Percentiles rank a stretch among this genome's conserved stretches.
Evolutionary conservation across 2,888 invertebrate species (phyloP).

Genomic region (Clunio marinus): DNA sequence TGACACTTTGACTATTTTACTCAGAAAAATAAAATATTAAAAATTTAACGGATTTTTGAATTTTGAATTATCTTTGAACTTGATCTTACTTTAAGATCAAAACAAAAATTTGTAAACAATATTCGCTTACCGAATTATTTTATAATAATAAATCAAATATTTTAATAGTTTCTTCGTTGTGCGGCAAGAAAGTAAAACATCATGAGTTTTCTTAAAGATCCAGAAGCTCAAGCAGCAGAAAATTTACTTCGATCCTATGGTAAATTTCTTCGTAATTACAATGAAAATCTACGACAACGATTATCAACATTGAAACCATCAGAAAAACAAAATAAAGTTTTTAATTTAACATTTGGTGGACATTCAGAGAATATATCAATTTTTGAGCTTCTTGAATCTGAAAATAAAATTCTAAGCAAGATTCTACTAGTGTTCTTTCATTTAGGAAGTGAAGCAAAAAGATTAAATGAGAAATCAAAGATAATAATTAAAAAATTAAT

Average conservation of each 20-base stretch:
- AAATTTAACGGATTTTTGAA: not conserved
- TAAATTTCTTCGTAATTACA: constrained; percentile 5
- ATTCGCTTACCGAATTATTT: no score
- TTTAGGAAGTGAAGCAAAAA: constrained; percentile 70
- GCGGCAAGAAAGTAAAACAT: no score
- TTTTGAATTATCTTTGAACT: no score
- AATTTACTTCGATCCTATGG: not conserved
- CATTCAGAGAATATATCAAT: constrained; percentile 60
- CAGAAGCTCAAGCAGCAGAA: constrained; percentile 4
- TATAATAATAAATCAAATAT: no score
- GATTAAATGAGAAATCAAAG: constrained; percentile 63
- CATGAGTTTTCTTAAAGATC: constrained; percentile 13
- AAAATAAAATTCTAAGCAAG: constrained; percentile 75
- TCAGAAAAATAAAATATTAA: not conserved
- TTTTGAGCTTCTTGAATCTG: constrained; percentile 70
- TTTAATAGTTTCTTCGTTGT: no score
- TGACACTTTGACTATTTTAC: not conserved
- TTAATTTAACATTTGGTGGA: not conserved
- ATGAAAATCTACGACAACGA: not conserved
- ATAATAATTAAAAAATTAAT: constrained; percentile 54
- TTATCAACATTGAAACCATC: not conserved
- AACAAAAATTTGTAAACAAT: no score
- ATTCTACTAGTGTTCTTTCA: constrained; percentile 74
- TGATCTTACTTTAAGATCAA: no score
- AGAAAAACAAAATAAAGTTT: not conserved